phyloP scores from a whole-genome alignment of 2,888 invertebrate species.

The Cosmia trapezina region DNA sequence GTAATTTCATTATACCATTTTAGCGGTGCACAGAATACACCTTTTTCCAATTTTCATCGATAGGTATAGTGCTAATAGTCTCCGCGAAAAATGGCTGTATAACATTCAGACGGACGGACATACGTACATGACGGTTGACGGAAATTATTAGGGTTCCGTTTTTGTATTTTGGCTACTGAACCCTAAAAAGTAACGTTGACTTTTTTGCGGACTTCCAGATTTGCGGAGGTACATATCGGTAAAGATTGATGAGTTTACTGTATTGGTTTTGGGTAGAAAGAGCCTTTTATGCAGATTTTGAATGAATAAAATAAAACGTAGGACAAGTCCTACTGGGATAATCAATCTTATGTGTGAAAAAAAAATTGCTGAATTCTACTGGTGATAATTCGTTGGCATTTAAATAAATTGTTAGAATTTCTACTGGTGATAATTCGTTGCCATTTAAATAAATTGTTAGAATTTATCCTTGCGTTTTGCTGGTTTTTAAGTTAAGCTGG shows the following conservation, averaged over 20 bases:
- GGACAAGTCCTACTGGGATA: slow-evolving; percentile 31
- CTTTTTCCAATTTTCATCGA: background rate
- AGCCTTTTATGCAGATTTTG: slow-evolving; percentile 34
- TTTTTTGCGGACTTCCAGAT: slow-evolving; percentile 45
- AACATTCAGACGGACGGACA: background rate
- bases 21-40: background rate
- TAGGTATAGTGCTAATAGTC: background rate
- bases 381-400: background rate
- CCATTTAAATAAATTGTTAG: background rate
- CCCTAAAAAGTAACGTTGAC: slow-evolving; percentile 5
- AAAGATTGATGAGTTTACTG: slow-evolving; percentile 55
- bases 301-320: slow-evolving; percentile 36
- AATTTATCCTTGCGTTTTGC: background rate
- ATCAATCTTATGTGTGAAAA: slow-evolving; percentile 45
- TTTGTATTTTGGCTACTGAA: background rate
- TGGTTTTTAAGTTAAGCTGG: background rate
- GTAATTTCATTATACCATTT: background rate
- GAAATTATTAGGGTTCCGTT: background rate
- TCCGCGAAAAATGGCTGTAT: background rate
- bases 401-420: background rate
- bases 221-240: slow-evolving; percentile 17
- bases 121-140: background rate
- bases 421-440: background rate
- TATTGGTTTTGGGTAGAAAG: slow-evolving; percentile 38
- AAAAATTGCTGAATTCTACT: background rate